Evolutionary conservation across 2,888 invertebrate genomes (phyloP).

Genomic region (Callyntrura guangdongensis): DNA sequence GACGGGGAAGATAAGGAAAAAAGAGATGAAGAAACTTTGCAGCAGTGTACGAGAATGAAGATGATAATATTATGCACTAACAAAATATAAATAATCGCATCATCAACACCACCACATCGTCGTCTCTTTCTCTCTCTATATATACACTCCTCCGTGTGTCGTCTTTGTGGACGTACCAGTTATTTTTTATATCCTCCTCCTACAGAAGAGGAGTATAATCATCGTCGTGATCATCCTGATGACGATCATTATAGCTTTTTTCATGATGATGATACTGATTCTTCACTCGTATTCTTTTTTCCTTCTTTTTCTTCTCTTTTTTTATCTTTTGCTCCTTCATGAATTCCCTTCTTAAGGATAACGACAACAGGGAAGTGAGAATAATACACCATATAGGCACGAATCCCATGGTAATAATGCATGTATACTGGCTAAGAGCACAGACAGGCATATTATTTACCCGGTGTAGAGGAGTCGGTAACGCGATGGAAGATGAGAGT

Average conservation of each 20-base stretch:
- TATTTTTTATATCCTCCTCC: slow-evolving; percentile 65
- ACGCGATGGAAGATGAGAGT: too few species aligned
- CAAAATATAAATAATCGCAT: slow-evolving; percentile 75
- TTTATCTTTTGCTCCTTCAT: neutral
- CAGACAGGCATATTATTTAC: too few species aligned
- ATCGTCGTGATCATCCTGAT: slow-evolving; percentile 44
- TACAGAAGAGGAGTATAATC: slow-evolving; percentile 58
- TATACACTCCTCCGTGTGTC: neutral
- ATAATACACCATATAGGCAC: too few species aligned
- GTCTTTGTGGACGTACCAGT: slow-evolving; percentile 15
- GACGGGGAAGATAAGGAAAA: slow-evolving; percentile 21
- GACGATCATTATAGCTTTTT: neutral
- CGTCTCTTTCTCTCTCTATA: slow-evolving; percentile 16
- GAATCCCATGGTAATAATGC: too few species aligned
- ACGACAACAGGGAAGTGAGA: too few species aligned
- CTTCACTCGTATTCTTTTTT: neutral
- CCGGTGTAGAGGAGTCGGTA: too few species aligned
- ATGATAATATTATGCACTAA: slow-evolving; percentile 41
- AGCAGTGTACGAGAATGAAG: neutral
- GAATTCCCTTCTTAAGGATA: too few species aligned
- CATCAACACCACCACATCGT: slow-evolving; percentile 9
- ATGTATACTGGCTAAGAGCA: too few species aligned
- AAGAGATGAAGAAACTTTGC: slow-evolving; percentile 10
- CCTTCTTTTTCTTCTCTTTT: neutral
- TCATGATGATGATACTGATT: slow-evolving; percentile 11